Conservation (phyloP, 2,113 vertebrate genomes). For the Chaetodon auriga region DNA sequence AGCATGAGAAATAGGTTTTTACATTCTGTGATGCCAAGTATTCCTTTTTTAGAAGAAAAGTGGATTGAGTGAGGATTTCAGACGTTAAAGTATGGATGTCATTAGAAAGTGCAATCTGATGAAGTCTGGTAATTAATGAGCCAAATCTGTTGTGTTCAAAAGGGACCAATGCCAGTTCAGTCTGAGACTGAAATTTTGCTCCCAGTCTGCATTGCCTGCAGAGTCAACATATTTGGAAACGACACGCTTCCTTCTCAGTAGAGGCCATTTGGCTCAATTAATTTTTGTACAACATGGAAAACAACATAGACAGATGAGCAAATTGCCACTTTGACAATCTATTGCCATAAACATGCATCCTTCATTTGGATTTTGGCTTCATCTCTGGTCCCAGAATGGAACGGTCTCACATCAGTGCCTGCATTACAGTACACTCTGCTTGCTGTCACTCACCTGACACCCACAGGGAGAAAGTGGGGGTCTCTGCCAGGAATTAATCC, state of each 20-base stretch:
- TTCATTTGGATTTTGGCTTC: constrained; percentile 44
- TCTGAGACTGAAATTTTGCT: background rate
- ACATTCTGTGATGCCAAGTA: background rate
- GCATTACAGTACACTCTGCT: constrained; percentile 42
- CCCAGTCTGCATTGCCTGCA: background rate
- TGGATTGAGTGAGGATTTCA: background rate
- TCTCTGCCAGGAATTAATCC: constrained; percentile 38
- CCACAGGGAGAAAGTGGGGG: background rate
- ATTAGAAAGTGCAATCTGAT: background rate
- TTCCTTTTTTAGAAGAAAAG: background rate
- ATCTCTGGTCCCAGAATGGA: constrained; percentile 34
- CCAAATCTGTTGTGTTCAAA: background rate
- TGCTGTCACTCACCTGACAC: constrained; percentile 58
- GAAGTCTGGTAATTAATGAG: constrained; percentile 7
- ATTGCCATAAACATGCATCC: constrained; percentile 23
- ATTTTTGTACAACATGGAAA: constrained; percentile 16
- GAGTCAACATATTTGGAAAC: constrained; percentile 10
- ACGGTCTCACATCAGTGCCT: constrained; percentile 51
- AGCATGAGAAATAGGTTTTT: background rate
- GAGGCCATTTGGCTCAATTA: constrained; percentile 19
- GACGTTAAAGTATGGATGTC: background rate
- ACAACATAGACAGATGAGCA: constrained; percentile 28
- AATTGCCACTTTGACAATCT: constrained; percentile 19
- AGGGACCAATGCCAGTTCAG: background rate
- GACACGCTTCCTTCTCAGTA: background rate